phyloP scores from a whole-genome alignment of 1,140 invertebrate species.

The Drosophila tristis region DNA sequence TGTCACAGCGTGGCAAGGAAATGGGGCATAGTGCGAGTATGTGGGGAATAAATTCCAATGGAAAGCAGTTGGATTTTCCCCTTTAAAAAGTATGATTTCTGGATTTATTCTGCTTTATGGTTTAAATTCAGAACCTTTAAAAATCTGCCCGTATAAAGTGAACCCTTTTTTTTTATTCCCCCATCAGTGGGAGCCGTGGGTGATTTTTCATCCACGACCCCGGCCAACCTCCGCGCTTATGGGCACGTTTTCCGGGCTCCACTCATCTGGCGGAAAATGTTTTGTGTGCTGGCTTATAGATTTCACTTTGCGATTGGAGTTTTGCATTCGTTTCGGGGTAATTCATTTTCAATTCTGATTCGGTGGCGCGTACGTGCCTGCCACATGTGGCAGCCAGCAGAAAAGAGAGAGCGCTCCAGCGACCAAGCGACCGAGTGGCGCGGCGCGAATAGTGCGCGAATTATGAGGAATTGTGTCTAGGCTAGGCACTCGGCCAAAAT shows the following conservation, averaged over 20 bases:
- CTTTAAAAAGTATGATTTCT: too few relatives aligned
- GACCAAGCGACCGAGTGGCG: neutral
- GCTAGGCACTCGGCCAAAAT: slow-evolving; percentile 73
- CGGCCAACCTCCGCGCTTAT: slow-evolving; percentile 21
- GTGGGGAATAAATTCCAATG: neutral
- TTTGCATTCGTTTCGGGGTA: slow-evolving; percentile 72
- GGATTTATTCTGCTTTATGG: too few relatives aligned
- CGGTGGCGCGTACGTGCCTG: slow-evolving; percentile 61
- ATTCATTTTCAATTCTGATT: slow-evolving; percentile 76
- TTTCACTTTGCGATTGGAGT: slow-evolving; percentile 61
- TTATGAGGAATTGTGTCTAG: slow-evolving; percentile 76
- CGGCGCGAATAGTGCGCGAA: slow-evolving; percentile 43
- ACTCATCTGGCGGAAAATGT: slow-evolving; percentile 9
- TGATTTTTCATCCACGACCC: slow-evolving; percentile 7
- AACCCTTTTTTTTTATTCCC: neutral
- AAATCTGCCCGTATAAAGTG: neutral
- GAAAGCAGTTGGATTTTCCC: neutral
- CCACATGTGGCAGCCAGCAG: slow-evolving; percentile 50
- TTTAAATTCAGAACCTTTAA: too few relatives aligned
- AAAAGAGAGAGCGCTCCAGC: neutral
- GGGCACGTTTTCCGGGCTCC: slow-evolving; percentile 17
- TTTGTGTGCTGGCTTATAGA: slow-evolving; percentile 52
- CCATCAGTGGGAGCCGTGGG: neutral
- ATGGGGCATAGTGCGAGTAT: neutral
- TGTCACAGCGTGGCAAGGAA: too few relatives aligned